Percentiles rank a stretch among this genome's conserved stretches.
Evolutionary conservation across 23 tunicate species (phyloP).

Genomic region (Phallusia fumigata): DNA sequence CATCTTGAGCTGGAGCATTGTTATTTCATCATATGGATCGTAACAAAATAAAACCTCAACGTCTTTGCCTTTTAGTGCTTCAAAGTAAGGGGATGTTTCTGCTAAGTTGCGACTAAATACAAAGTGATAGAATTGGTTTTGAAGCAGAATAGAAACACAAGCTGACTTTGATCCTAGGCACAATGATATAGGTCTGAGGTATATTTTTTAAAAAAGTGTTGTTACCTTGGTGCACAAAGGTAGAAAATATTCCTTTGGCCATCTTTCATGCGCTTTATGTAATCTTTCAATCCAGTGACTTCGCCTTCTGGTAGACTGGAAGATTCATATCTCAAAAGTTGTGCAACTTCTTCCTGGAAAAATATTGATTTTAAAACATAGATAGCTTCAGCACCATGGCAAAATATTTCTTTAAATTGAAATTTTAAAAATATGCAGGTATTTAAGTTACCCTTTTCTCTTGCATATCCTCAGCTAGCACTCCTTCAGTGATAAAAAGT

Average conservation of each 20-base stretch:
- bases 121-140: background rate
- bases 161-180: background rate
- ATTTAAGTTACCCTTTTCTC: constrained; percentile 55
- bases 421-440: too few species aligned
- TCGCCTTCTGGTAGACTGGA: constrained; percentile 68
- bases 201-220: too few species aligned
- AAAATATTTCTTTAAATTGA: background rate
- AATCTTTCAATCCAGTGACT: constrained; percentile 72
- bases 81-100: constrained; percentile 90
- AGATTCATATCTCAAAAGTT: constrained; percentile 85
- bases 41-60: constrained; percentile 90
- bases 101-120: constrained; percentile 65
- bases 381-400: background rate
- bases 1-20: constrained; percentile 76
- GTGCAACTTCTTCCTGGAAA: constrained; percentile 86
- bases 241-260: constrained; percentile 91
- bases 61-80: constrained; percentile 82
- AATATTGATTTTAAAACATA: too few species aligned
- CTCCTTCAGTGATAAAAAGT: constrained; percentile 93
- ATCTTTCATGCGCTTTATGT: constrained; percentile 66
- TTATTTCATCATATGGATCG: constrained; percentile 91
- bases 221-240: constrained; percentile 84
- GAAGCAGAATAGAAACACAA: background rate
- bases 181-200: too few species aligned
- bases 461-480: constrained; percentile 77